Evolutionary conservation across 2,797 vertebrate species (phyloP).

Genomic region (Mormyrops attenuatus): DNA sequence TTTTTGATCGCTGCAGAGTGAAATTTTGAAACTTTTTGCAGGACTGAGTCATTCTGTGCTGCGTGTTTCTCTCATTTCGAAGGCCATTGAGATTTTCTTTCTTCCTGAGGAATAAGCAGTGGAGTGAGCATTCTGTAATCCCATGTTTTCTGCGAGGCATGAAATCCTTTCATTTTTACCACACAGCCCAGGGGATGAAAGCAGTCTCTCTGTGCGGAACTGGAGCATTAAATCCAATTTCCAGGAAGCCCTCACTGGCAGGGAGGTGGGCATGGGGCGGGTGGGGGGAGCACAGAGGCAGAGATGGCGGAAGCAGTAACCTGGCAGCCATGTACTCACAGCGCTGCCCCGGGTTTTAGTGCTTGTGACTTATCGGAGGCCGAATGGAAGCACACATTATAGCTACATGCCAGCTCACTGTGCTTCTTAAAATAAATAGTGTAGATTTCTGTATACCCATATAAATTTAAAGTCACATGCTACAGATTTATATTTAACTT

Average conservation of each 20-base stretch:
- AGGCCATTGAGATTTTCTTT: conserved; percentile 5
- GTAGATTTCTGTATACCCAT: not conserved
- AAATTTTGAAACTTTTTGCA: not conserved
- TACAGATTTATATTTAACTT: not conserved
- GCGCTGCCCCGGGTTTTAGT: not conserved
- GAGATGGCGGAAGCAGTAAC: not conserved
- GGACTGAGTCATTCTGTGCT: not conserved
- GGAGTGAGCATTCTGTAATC: not conserved
- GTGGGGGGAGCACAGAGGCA: not conserved
- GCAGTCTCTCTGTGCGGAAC: conserved; percentile 42
- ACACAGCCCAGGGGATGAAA: conserved; percentile 44
- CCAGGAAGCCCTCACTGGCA: conserved; percentile 44
- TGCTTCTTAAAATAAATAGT: not conserved
- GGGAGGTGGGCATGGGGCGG: conserved; percentile 6
- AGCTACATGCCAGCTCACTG: not conserved
- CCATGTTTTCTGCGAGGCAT: conserved; percentile 39
- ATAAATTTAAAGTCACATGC: not conserved
- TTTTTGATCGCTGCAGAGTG: not conserved
- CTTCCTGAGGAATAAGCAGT: not conserved
- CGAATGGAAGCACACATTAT: not conserved
- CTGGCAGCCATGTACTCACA: not conserved
- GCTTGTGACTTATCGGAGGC: not conserved
- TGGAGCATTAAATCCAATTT: conserved; percentile 65
- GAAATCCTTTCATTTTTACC: conserved; percentile 52
- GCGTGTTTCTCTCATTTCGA: not conserved